Evolutionary conservation across 2,888 invertebrate species (phyloP).

Genomic region (Amiota minor): DNA sequence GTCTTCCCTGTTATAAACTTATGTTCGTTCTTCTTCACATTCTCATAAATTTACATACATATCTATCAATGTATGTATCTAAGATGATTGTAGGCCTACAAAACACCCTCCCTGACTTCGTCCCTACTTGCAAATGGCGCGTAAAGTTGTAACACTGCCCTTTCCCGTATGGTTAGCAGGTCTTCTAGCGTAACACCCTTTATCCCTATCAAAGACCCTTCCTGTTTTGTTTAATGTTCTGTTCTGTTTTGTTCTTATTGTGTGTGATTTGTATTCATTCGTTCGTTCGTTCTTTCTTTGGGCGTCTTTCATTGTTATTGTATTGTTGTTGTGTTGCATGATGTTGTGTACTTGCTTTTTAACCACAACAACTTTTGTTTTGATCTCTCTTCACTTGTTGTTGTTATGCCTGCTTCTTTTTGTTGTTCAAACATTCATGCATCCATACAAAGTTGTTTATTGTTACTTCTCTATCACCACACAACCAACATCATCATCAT

Average conservation of each 20-base stretch:
- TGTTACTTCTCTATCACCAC: too few species aligned
- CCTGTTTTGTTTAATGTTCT: neutral
- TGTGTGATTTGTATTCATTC: neutral
- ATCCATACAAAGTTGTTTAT: too few species aligned
- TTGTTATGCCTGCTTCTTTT: conserved; percentile 32
- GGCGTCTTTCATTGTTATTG: neutral
- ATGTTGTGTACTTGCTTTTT: conserved; percentile 19
- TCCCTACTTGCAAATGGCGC: neutral
- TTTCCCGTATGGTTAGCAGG: too few species aligned
- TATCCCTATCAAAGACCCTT: neutral
- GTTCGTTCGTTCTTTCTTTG: neutral
- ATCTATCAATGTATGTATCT: too few species aligned
- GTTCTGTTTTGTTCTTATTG: neutral
- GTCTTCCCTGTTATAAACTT: neutral
- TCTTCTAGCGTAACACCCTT: too few species aligned
- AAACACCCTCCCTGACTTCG: too few species aligned
- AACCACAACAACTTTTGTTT: conserved; percentile 40
- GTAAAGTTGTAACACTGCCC: neutral
- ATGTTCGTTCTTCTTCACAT: neutral
- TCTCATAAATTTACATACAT: neutral
- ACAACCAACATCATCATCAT: too few species aligned
- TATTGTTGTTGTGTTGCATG: conserved; percentile 9
- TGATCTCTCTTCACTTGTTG: conserved; percentile 39
- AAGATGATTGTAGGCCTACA: too few species aligned
- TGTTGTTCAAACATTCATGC: neutral